Evolutionary conservation across 2,113 vertebrate genomes (phyloP), one percentile per base, ranked within the genome.

Genomic region (Cnemophilus loriae): DNA sequence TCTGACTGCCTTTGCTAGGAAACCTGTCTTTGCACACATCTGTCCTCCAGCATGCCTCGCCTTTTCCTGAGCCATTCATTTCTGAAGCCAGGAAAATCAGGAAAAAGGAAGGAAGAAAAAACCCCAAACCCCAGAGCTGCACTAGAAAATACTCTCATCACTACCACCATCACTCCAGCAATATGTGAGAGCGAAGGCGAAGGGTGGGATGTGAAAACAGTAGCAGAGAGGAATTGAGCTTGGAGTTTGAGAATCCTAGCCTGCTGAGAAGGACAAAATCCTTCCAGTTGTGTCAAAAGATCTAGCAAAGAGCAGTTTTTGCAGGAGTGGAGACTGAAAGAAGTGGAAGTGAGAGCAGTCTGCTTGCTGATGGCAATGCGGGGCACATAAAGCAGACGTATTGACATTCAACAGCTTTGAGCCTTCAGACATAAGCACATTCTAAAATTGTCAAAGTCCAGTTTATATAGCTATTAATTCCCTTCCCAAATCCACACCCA

Each of bases 61-160:
- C 64, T 84, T 93, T 92, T 95, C 68, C 90, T 78, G 73, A 93
- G 41, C n/a, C 60, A 86, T 41, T 44, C 73, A 49, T 90, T 84
- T 84, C 64, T 78, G 61, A 80, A 86, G 79, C 85, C 93, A 90
- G 80, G 57, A 94, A 91, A 91, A 94, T 65, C n/a, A 93, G 42
- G 49, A 60, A 90, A 83, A 79, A 69, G 70, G 59, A 86, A 76
- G 56, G 57, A 87, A 75, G 11, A 4, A 41, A 71, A 73, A 55
- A 33, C 6, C 9, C 10, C 28, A 26, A 37, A 33, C 3, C 6
- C 22, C 44, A 78, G 68, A 78, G 46, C 41, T 20, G 9, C 41
- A 41, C 11, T 67, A 84, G 80, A 88, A 93, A 90, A 56, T n/a
- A n/a, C 30, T 90, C 50, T 28, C 44, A 75, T 67, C 46, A 28